Base-by-base conservation (phyloP, 2,797 vertebrate species). In the Phylloscopus collybita region DNA sequence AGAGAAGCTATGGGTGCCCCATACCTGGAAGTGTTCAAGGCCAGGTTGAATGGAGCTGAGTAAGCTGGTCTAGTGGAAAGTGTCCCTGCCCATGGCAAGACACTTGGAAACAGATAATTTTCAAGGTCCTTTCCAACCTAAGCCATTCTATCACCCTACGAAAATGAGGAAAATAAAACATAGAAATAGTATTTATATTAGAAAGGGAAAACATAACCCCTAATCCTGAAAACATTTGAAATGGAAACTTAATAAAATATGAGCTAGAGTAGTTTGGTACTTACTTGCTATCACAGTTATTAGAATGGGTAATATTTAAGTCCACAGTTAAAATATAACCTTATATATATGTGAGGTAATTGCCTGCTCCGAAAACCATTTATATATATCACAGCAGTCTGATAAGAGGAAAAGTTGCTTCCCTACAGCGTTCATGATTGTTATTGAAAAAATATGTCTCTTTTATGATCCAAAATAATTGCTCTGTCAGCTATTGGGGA, bases 401-500 rank as follows among this genome's bases (percentile, higher is more conserved):
- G 72, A 42, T 49, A 89, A 79, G 50, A 76, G 42, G 19, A 80
- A 86, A 76, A 82, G 9, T 11, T 88, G 16, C 15, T 94, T 86
- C 19, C 45, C 38, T 38, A 44, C 10, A 51, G 53, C 47, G 57
- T 38, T 70, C 40, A 51, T 62, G 34, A 81, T 44, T 59, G 25
- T 29, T 76, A 80, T 16, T 76, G 60, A 66, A 91, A 89, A 88
- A 75, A 40, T 11, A 26, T 4, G 9, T 62, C 30, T 71, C 34
- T 91, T 30, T 44, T 71, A 53, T 85, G n/a, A 71, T 79, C 17
- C 27, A 69, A 50, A 90, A 51, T 69, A 81, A 71, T 67, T 89
- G 6, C 10, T 60, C 30, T 54, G 38, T 69, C 50, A 69, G 11
- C 14, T 40, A 3, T 38, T 72, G 16, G 23, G 4, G 34, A 34